phyloP scores from a whole-genome alignment of 2,888 invertebrate species.

The Xanthia togata region DNA sequence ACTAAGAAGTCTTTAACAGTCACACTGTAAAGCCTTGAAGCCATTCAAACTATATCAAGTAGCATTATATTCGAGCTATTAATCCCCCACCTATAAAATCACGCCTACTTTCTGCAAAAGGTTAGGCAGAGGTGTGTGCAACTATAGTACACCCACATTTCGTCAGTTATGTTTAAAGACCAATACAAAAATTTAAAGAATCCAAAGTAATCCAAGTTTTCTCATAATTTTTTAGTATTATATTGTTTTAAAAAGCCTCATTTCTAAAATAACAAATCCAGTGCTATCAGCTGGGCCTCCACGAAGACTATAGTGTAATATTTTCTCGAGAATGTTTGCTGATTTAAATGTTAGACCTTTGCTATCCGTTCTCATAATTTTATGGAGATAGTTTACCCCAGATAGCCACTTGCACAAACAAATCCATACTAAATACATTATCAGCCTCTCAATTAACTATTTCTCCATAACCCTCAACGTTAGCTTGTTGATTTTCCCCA shows the following conservation, averaged over 20 bases:
- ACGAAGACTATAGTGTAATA: not conserved
- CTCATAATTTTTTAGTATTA: too few relatives aligned
- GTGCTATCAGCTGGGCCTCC: not conserved
- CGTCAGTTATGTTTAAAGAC: too few relatives aligned
- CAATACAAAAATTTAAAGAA: too few relatives aligned
- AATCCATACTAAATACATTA: slow-evolving; percentile 19
- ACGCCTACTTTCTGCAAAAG: not conserved
- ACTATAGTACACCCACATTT: too few relatives aligned
- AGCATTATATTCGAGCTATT: not conserved
- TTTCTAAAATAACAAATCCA: too few relatives aligned
- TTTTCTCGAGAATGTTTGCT: not conserved
- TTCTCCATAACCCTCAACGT: slow-evolving; percentile 14
- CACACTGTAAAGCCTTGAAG: not conserved
- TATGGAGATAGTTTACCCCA: not conserved
- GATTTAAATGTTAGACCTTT: not conserved
- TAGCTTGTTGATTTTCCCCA: slow-evolving; percentile 22
- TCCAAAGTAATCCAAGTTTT: too few relatives aligned
- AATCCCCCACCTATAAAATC: not conserved
- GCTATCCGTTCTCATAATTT: not conserved
- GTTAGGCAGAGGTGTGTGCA: not conserved
- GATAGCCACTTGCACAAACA: not conserved
- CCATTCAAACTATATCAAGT: not conserved
- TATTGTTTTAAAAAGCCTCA: too few relatives aligned
- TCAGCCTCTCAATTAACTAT: slow-evolving; percentile 14
- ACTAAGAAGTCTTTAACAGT: not conserved